These are phyloP conservation scores for Opisthograptis luteolata DNA, from an alignment of 2,888 invertebrate genomes.

Conservation along the genomic window DNA sequence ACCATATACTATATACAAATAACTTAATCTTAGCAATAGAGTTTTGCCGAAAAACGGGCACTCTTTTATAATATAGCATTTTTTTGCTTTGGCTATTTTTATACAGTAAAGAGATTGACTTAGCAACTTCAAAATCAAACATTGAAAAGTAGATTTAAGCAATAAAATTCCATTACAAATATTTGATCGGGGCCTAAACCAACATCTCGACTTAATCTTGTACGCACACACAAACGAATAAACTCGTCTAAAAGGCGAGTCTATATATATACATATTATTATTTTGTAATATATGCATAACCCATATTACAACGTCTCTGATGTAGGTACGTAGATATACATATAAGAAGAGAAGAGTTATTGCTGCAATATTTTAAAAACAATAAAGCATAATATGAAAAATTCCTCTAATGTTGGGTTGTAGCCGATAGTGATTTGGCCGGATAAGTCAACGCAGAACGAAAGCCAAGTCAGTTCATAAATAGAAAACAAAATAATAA, in stretches of 20 bases:
- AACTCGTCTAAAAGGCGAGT: constrained; percentile 31
- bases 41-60: no score
- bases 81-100: background rate
- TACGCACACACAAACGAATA: constrained; percentile 43
- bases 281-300: no score
- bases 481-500: no score
- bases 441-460: background rate
- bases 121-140: constrained; percentile 40
- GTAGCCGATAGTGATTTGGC: background rate
- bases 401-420: constrained; percentile 52
- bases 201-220: constrained; percentile 53
- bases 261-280: constrained; percentile 28
- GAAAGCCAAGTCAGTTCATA: no score
- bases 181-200: constrained; percentile 51
- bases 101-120: constrained; percentile 25
- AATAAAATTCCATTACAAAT: constrained; percentile 48
- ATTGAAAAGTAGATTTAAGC: constrained; percentile 36
- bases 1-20: no score
- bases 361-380: constrained; percentile 59
- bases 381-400: constrained; percentile 68
- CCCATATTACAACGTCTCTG: no score
- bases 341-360: constrained; percentile 37
- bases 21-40: no score
- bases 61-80: background rate
- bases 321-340: no score